Base-by-base conservation (phyloP, 2,113 vertebrate species). In the Hemichromis elongatus region DNA sequence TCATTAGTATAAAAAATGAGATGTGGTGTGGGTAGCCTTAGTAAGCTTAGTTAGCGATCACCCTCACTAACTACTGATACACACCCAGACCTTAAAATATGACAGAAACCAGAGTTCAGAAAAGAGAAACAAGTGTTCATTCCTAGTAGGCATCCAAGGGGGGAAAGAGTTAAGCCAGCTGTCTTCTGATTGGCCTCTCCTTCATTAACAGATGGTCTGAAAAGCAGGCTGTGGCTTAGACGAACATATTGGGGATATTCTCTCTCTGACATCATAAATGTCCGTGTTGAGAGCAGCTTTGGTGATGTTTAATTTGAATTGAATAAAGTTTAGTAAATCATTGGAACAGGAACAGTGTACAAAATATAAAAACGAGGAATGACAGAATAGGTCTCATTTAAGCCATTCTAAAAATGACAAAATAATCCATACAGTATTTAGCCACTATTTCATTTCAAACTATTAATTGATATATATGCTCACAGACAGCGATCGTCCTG, bases 281-380 rank as follows among this genome's bases (percentile, higher is more conserved):
- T 66, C 33, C 33, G 19, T 66, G 6, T 13, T 68, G 16, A 47
- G 24, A 73, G 68, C 68, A 73, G 68, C 9, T 47, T 47, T 73
- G 16, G 11, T 16, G 16, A 3, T 30, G 24, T 28, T 50, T 47
- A 50, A 28, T 28, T 47, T 47, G 68, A 73, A 28, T 24, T n/a
- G 21, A 63, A 63, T 63, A n/a, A 66, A 2, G 61, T 68, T 70
- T 18, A 19, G 50, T 75, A 28, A 28, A 75, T 0, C 0, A 19
- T 10, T 50, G 42, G 5, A 73, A 73, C 2, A 28, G 21, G 14
- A 47, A 47, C 2, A 7, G 24, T 47, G 40, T 47, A 3, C 30
- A 59, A 30, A 56, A 56, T 26, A 26, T 63, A 40, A 68, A 26
- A 66, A 37, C n/a, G 10, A 37, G 10, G 12, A 9, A 28, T 26